Evolutionary conservation across 2,797 vertebrate genomes (phyloP).

Genomic region (Apodemus agrarius): DNA sequence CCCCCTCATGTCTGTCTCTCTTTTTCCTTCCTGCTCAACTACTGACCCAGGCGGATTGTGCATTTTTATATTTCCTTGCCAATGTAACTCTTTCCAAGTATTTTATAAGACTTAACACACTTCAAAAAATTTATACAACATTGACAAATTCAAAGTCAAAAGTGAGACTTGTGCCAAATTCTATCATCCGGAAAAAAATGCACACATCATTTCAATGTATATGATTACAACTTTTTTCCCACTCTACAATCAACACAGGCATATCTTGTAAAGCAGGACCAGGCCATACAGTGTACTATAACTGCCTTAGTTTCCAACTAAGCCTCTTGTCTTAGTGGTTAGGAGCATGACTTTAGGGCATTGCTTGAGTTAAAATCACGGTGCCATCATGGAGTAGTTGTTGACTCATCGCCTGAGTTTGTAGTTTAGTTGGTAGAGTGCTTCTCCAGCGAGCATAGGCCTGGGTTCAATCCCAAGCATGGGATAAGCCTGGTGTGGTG

Average conservation of each 20-base stretch:
- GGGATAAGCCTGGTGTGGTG: background rate
- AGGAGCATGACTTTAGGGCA: background rate
- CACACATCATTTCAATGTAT: background rate
- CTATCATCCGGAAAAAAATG: background rate
- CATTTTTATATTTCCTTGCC: constrained; percentile 1
- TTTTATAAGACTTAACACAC: background rate
- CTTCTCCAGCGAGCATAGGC: background rate
- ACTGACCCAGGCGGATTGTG: background rate
- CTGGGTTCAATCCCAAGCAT: background rate
- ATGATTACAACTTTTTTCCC: background rate
- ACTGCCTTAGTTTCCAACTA: background rate
- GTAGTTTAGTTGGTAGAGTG: background rate
- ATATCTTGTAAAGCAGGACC: constrained; percentile 1
- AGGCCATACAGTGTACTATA: background rate
- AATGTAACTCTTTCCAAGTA: background rate
- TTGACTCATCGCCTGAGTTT: background rate
- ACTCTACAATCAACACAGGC: background rate
- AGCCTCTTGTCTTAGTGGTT: background rate
- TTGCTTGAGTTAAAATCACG: background rate
- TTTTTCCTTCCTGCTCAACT: background rate
- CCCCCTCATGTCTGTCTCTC: rapidly evolving
- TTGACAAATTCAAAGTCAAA: constrained; percentile 9
- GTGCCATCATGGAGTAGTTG: background rate
- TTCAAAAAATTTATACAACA: background rate
- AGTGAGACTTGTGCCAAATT: background rate